phyloP scores from a whole-genome alignment of 2,888 invertebrate genomes.

The Scaeva pyrastri region DNA sequence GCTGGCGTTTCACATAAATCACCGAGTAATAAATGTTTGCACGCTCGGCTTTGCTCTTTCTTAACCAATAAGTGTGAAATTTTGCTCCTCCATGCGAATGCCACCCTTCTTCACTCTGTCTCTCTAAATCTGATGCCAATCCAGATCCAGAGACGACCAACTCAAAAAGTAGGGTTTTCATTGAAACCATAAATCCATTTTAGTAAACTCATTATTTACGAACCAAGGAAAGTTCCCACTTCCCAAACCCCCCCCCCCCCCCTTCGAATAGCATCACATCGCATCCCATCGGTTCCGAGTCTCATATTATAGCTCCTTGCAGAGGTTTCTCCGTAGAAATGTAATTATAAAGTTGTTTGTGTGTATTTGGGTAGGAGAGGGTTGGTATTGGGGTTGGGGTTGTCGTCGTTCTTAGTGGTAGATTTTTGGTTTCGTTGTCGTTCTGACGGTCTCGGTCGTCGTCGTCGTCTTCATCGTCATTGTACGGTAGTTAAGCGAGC shows the following conservation, averaged over 20 bases:
- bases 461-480: background rate
- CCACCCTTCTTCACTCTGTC: background rate
- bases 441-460: background rate
- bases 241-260: no score
- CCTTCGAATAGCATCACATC: constrained; percentile 12
- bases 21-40: constrained; percentile 66
- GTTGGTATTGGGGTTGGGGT: constrained; percentile 13
- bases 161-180: constrained; percentile 34
- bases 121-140: background rate
- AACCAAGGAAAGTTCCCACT: constrained; percentile 22
- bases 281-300: constrained; percentile 22
- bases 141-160: background rate
- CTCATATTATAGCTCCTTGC: constrained; percentile 18
- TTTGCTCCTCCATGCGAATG: background rate
- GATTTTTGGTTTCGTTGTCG: constrained; percentile 25
- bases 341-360: constrained; percentile 69
- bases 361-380: constrained; percentile 19
- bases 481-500: constrained; percentile 22
- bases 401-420: constrained; percentile 33
- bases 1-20: constrained; percentile 55
- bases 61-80: constrained; percentile 64
- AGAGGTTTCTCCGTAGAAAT: constrained; percentile 62
- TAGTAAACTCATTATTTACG: constrained; percentile 74
- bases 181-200: constrained; percentile 74
- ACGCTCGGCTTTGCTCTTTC: constrained; percentile 59